These are phyloP conservation scores for Denticeps clupeoides DNA, from an alignment of 2,797 vertebrate genomes.

Conservation along the genomic window DNA sequence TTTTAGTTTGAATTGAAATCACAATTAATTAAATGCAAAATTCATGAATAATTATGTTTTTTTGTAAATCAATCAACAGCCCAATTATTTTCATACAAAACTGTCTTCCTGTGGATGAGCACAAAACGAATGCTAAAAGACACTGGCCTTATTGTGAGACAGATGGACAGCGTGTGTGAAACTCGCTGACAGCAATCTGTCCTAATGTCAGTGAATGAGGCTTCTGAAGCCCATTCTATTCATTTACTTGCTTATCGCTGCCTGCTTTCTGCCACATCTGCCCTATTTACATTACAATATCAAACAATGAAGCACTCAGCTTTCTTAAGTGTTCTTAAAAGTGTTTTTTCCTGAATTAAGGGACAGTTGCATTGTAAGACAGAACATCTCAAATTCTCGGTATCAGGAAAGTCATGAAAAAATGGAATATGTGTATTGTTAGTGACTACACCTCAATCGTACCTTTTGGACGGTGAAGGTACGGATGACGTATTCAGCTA, in stretches of 20 bases:
- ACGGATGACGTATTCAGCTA: conserved; percentile 91
- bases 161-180: conserved; percentile 49
- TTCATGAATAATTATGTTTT: too few species aligned
- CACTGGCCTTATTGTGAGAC: conserved; percentile 12
- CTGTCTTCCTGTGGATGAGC: conserved; percentile 9
- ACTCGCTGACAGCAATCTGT: conserved; percentile 46
- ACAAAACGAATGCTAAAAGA: conserved; percentile 5
- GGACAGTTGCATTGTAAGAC: neutral
- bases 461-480: conserved; percentile 97
- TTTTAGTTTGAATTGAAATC: too few species aligned
- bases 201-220: conserved; percentile 40
- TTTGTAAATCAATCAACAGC: too few species aligned
- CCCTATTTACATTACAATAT: conserved; percentile 14
- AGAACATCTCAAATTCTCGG: too few species aligned
- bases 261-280: conserved; percentile 18
- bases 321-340: neutral
- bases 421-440: too few species aligned
- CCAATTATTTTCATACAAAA: too few species aligned
- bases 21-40: too few species aligned
- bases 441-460: too few species aligned
- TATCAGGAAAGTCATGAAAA: too few species aligned
- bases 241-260: conserved; percentile 25
- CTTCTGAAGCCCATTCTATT: conserved; percentile 28
- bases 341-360: neutral
- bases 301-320: conserved; percentile 8